These are phyloP conservation scores for Drosophila persimilis DNA, from an alignment of 1,140 invertebrate species.

Conservation along the genomic window DNA sequence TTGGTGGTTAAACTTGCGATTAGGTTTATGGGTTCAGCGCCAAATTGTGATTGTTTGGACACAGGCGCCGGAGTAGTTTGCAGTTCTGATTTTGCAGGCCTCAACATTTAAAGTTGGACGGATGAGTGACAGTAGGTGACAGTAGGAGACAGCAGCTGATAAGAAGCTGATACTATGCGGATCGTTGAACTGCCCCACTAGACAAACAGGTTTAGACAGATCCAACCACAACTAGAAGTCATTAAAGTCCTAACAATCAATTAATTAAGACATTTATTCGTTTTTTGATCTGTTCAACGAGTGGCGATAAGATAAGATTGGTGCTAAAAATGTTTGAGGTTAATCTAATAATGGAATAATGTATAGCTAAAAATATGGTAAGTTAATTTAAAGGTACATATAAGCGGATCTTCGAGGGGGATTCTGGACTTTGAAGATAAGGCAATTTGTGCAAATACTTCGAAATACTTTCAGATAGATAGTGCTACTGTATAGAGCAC, in stretches of 20 bases:
- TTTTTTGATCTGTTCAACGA: neutral
- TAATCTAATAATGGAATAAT: too few relatives aligned
- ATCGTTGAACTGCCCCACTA: slow-evolving; percentile 38
- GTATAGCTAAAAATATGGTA: too few relatives aligned
- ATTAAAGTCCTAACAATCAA: slow-evolving; percentile 23
- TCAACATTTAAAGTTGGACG: slow-evolving; percentile 7
- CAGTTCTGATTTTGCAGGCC: slow-evolving; percentile 33
- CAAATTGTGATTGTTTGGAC: slow-evolving; percentile 23
- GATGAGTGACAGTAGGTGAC: slow-evolving; percentile 29
- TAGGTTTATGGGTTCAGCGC: slow-evolving; percentile 20
- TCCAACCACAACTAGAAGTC: too few relatives aligned
- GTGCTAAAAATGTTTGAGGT: too few relatives aligned
- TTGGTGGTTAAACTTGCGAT: slow-evolving; percentile 16
- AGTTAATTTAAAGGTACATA: too few relatives aligned
- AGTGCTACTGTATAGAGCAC: neutral
- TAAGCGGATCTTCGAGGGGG: too few relatives aligned
- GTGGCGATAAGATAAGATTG: slow-evolving; percentile 14
- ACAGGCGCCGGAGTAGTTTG: slow-evolving; percentile 28
- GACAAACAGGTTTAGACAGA: slow-evolving; percentile 13
- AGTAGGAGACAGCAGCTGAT: slow-evolving; percentile 6
- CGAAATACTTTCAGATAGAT: too few relatives aligned
- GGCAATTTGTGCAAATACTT: too few relatives aligned
- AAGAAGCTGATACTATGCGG: slow-evolving; percentile 27
- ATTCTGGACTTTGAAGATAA: too few relatives aligned
- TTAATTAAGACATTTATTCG: slow-evolving; percentile 25